Evolutionary conservation across 23 tunicate species (phyloP).

Genomic region (Ciona savignyi): DNA sequence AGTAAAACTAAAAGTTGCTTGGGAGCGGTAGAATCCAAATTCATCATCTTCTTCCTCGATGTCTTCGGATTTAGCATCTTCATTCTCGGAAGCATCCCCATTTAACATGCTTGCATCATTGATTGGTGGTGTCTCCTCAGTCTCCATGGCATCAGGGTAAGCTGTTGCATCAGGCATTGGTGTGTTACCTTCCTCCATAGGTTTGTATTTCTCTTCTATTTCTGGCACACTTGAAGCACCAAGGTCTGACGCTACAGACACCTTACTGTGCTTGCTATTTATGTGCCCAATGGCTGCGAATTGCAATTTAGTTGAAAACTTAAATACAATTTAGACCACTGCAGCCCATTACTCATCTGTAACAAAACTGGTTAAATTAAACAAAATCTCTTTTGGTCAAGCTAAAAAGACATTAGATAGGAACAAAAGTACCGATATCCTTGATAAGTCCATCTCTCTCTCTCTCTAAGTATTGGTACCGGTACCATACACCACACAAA

Average conservation of each 20-base stretch:
- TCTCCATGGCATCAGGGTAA: conserved; percentile 35
- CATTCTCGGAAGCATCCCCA: conserved; percentile 55
- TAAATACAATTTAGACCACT: too few species aligned
- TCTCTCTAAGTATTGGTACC: too few species aligned
- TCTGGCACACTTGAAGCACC: conserved; percentile 21
- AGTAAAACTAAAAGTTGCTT: conserved; percentile 74
- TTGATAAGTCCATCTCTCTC: too few species aligned
- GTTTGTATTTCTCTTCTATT: conserved; percentile 3
- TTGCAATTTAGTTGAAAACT: too few species aligned
- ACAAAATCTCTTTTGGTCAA: too few species aligned
- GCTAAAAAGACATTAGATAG: too few species aligned
- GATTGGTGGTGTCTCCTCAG: conserved; percentile 21
- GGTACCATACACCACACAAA: too few species aligned
- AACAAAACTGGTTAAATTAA: too few species aligned
- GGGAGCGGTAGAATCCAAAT: conserved; percentile 77
- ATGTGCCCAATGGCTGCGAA: conserved; percentile 99
- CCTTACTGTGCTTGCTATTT: conserved; percentile 74
- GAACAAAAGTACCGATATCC: too few species aligned
- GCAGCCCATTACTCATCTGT: too few species aligned
- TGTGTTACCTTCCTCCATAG: conserved; percentile 49
- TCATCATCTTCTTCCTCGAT: conserved; percentile 70
- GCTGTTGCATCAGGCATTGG: conserved; percentile 50
- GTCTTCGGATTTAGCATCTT: conserved; percentile 35
- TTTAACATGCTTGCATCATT: conserved; percentile 34
- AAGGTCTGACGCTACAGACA: too few species aligned